phyloP scores from a whole-genome alignment of 2,888 invertebrate species.

The Habrosyne pyritoides region DNA sequence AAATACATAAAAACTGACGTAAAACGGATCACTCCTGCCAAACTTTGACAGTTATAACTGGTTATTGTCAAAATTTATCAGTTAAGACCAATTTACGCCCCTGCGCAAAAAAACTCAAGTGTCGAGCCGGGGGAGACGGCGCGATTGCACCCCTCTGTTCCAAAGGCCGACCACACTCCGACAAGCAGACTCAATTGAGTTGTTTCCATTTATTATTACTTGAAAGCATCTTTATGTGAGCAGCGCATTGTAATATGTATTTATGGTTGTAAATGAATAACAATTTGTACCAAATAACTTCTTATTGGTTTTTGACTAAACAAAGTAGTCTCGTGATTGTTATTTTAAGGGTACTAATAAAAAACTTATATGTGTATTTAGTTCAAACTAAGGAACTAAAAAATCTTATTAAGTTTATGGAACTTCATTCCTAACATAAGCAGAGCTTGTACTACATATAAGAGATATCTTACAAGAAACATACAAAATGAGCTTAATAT shows the following conservation, averaged over 20 bases:
- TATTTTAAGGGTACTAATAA: too few relatives aligned
- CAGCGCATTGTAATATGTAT: neutral
- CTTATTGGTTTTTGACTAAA: neutral
- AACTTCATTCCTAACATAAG: too few relatives aligned
- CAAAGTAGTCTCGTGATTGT: neutral
- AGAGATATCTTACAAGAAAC: neutral
- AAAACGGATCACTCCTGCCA: slow-evolving; percentile 65
- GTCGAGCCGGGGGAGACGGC: slow-evolving; percentile 50
- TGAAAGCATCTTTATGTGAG: slow-evolving; percentile 20
- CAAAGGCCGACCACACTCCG: slow-evolving; percentile 36
- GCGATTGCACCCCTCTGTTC: slow-evolving; percentile 39
- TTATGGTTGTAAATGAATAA: neutral
- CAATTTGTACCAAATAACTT: too few relatives aligned
- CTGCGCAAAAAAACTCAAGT: slow-evolving; percentile 73
- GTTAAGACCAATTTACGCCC: slow-evolving; percentile 73
- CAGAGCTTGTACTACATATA: too few relatives aligned
- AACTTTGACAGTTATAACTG: slow-evolving; percentile 73
- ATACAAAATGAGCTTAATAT: neutral
- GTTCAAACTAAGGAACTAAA: too few relatives aligned
- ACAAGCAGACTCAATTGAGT: slow-evolving; percentile 70
- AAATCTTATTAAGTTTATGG: too few relatives aligned
- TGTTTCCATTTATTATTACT: slow-evolving; percentile 70
- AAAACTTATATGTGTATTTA: too few relatives aligned
- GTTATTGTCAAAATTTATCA: slow-evolving; percentile 80
- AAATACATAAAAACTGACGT: slow-evolving; percentile 64